Evolutionary conservation across 23 tunicate genomes (phyloP), one percentile per base, ranked within the genome.

Genomic region (Aplidium turbinatum): DNA sequence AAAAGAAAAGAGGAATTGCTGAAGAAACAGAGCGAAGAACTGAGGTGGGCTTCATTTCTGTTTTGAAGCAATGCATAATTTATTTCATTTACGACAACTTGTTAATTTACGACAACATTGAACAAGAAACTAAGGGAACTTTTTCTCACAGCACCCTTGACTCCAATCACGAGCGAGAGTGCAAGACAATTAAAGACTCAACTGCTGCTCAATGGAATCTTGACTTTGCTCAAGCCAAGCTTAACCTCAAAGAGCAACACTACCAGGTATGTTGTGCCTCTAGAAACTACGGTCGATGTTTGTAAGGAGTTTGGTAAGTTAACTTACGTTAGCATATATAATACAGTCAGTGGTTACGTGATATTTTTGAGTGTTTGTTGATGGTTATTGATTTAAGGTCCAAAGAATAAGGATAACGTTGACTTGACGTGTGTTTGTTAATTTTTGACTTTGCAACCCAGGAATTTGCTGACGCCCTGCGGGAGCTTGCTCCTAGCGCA

Each of bases 201-300:
- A 75, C 54, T 1, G 51, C 69, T 19, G 72, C 78, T 21, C 68
- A 78, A 38, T 91, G 86, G 87, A 91, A 84, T 23, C 82, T 91
- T n/a, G 90, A 84, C 0, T 84, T 51, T 72, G 85, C 97, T 28
- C 81, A 84, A 74, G 90, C 85, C 34, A 91, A 84, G 57, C 58
- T 87, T 31, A 85, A 95, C 47, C 82, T 95, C 46, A 87, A 87
- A 66, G 99, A 95, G 74, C 64, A 81, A 40, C 99, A 95, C 79
- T 95, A 95, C 51, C 84, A 95, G 80, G 99, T 89, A 54, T 4
- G 4, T 7, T 5, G 58, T 39, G 4, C 29, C 29, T 42, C 50
- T 9, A 11, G 16, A 42, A 9, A 42, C 50, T 9, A 42, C n/a
- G n/a, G n/a, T n/a, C n/a, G n/a, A n/a, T n/a, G n/a, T n/a, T n/a